Evolutionary conservation across 2,113 vertebrate species (phyloP).

Genomic region (Atrichornis clamosus): DNA sequence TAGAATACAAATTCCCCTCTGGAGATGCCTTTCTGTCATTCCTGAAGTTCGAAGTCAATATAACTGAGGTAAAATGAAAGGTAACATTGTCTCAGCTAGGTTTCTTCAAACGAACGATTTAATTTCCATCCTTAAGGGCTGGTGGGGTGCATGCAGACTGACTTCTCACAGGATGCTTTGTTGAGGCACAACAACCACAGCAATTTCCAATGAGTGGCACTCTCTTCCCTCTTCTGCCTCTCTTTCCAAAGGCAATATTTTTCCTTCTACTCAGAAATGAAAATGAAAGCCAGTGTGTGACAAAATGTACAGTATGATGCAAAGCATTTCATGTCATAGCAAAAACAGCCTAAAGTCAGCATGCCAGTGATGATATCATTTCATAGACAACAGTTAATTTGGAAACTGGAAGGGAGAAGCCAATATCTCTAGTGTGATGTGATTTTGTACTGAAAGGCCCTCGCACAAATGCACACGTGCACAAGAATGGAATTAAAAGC

Average conservation of each 20-base stretch:
- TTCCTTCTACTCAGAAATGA: slow-evolving; percentile 61
- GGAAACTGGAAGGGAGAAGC: slow-evolving; percentile 39
- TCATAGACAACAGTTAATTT: slow-evolving; percentile 35
- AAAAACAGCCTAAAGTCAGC: slow-evolving; percentile 21
- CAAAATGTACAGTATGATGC: slow-evolving; percentile 20
- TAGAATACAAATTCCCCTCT: not conserved
- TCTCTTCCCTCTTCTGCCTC: not conserved
- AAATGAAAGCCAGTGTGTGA: slow-evolving; percentile 60
- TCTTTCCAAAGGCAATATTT: slow-evolving; percentile 62
- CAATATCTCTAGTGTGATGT: slow-evolving; percentile 29
- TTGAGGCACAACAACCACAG: not conserved
- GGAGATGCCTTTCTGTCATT: not conserved
- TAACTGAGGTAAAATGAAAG: not conserved
- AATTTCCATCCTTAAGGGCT: not conserved
- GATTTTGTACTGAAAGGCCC: slow-evolving; percentile 37
- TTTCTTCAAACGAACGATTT: not conserved
- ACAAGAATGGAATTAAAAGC: not conserved
- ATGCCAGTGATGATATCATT: slow-evolving; percentile 30
- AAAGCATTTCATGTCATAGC: slow-evolving; percentile 44
- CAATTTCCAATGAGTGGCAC: not conserved
- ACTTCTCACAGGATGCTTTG: rapidly evolving
- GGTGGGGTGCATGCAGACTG: not conserved
- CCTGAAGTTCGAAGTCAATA: not conserved
- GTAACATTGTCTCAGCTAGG: not conserved
- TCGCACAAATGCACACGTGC: not conserved